Conservation (phyloP, 2,797 vertebrate species). For the Hylomyscus alleni region DNA sequence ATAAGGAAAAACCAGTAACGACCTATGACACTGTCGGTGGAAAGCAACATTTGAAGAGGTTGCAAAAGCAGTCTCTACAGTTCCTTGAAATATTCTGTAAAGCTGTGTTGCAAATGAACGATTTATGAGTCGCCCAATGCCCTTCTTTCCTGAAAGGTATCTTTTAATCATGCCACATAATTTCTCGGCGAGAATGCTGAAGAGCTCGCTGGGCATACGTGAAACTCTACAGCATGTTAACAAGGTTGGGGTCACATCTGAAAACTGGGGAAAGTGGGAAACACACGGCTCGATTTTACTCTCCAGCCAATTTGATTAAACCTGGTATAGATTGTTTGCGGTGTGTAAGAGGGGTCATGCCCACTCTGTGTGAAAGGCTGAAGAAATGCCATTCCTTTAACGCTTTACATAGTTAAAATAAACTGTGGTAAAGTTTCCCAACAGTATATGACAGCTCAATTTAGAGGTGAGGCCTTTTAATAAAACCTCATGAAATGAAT, state of each 20-base stretch:
- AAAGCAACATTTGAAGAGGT: conserved; percentile 88
- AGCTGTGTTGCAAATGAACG: conserved; percentile 89
- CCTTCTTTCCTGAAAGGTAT: conserved; percentile 89
- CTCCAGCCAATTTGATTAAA: conserved; percentile 89
- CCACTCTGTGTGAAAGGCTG: conserved; percentile 84
- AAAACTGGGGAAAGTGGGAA: conserved; percentile 83
- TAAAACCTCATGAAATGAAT: conserved; percentile 90
- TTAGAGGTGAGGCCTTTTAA: conserved; percentile 92
- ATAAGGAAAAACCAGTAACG: conserved; percentile 89
- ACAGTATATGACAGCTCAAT: conserved; percentile 89
- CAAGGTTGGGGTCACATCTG: conserved; percentile 87
- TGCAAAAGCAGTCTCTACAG: conserved; percentile 88
- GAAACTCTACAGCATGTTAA: conserved; percentile 88
- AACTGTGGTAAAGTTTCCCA: conserved; percentile 89
- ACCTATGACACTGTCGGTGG: conserved; percentile 89
- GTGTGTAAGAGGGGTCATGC: conserved; percentile 85
- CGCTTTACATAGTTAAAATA: conserved; percentile 90
- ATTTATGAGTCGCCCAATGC: conserved; percentile 90
- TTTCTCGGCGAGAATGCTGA: conserved; percentile 86
- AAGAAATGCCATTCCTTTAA: conserved; percentile 89
- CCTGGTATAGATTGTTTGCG: conserved; percentile 85
- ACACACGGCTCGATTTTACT: conserved; percentile 85
- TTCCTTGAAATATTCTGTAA: conserved; percentile 89
- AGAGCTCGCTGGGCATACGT: conserved; percentile 83
- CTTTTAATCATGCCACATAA: conserved; percentile 88